Percentiles rank a stretch among this genome's conserved stretches.
These are phyloP conservation scores for Darevskia mixta DNA, from an alignment of 2,797 vertebrate genomes.

Conservation along the genomic window DNA sequence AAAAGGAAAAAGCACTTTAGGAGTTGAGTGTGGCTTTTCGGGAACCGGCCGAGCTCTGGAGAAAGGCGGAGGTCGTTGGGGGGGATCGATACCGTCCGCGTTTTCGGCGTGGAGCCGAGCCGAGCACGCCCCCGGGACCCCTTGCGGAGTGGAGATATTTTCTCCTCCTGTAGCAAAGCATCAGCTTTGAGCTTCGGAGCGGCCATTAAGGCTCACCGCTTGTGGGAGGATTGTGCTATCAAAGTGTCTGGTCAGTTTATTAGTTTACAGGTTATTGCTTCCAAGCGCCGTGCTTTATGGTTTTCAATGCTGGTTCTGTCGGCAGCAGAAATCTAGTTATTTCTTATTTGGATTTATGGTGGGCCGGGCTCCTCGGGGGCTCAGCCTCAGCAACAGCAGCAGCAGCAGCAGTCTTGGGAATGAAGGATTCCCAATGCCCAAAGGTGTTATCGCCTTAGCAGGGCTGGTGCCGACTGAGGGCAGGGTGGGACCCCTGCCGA, in stretches of 20 bases:
- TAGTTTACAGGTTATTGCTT: slow-evolving; percentile 78
- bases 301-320: slow-evolving; percentile 17
- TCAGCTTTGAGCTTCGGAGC: slow-evolving; percentile 56
- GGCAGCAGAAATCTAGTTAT: slow-evolving; percentile 2
- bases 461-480: too few species aligned
- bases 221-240: slow-evolving; percentile 56
- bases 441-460: neutral
- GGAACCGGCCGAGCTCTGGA: slow-evolving; percentile 34
- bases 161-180: slow-evolving; percentile 37
- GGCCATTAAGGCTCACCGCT: slow-evolving; percentile 68
- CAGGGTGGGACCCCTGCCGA: too few species aligned
- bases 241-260: slow-evolving; percentile 71
- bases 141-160: slow-evolving; percentile 52
- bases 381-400: neutral
- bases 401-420: neutral
- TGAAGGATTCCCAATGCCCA: neutral
- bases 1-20: slow-evolving; percentile 25
- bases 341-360: slow-evolving; percentile 19
- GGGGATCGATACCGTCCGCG: slow-evolving; percentile 25
- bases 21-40: slow-evolving; percentile 16
- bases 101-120: slow-evolving; percentile 29
- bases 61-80: neutral
- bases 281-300: neutral
- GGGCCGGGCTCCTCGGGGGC: too few species aligned
- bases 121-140: neutral